These are phyloP conservation scores for Sebastes fasciatus DNA, from an alignment of 2,113 vertebrate genomes.

Conservation along the genomic window DNA sequence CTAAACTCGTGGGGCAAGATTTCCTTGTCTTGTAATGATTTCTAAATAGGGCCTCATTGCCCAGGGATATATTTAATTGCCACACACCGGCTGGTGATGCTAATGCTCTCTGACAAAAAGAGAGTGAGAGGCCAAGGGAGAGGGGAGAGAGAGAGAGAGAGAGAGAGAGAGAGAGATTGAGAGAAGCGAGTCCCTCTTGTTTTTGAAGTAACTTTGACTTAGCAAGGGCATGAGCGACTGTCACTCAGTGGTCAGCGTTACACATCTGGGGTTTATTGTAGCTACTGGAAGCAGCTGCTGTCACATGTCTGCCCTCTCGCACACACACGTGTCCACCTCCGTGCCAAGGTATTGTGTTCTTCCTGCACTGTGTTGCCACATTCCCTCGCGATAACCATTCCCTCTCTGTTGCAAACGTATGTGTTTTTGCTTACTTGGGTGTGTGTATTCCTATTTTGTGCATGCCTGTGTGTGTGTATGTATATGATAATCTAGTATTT, in stretches of 20 bases:
- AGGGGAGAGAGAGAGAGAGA: constrained; percentile 46
- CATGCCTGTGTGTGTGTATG: not conserved
- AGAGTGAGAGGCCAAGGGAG: constrained; percentile 38
- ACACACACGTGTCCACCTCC: constrained; percentile 10
- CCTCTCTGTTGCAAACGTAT: not conserved
- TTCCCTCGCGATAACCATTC: constrained; percentile 8
- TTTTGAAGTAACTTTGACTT: constrained; percentile 69
- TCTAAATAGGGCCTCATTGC: constrained; percentile 82
- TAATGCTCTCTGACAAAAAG: constrained; percentile 79
- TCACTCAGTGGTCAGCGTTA: constrained; percentile 38
- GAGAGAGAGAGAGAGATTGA: constrained; percentile 24
- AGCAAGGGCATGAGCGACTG: constrained; percentile 56
- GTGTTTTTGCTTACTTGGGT: not conserved
- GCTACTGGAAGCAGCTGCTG: constrained; percentile 11
- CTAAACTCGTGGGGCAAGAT: constrained; percentile 70
- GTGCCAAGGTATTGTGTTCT: constrained; percentile 33
- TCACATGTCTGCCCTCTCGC: constrained; percentile 13
- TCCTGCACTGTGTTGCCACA: constrained; percentile 24
- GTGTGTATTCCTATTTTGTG: not conserved
- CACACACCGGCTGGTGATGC: constrained; percentile 82
- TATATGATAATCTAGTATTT: constrained; percentile 44
- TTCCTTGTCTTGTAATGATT: constrained; percentile 83
- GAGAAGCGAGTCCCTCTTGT: constrained; percentile 56
- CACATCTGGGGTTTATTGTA: not conserved
- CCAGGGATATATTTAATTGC: constrained; percentile 82